A percentile compares a stretch with the other conserved stretches of the same genome.
phyloP scores from a whole-genome alignment of 2,797 vertebrate species.

The Odontamblyopus lacepedii region DNA sequence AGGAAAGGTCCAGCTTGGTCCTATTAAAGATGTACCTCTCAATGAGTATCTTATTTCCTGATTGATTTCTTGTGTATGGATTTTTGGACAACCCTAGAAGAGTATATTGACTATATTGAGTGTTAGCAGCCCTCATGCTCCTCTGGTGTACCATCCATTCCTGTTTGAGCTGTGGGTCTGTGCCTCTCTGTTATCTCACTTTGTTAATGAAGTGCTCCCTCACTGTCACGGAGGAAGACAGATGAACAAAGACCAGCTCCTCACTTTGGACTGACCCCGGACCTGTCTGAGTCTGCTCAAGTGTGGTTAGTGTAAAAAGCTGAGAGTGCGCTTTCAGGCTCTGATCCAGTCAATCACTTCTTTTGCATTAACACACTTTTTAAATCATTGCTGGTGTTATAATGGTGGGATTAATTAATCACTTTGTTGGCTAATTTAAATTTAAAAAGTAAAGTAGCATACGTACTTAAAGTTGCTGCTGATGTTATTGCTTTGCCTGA shows the following conservation, averaged over 20 bases:
- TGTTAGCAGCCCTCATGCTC: not conserved
- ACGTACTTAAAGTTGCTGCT: too few species aligned
- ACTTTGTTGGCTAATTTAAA: not conserved
- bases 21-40: too few species aligned
- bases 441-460: too few species aligned
- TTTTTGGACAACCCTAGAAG: not conserved
- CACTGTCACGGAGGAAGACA: conserved; percentile 17
- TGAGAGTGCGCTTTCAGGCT: conserved; percentile 14
- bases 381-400: conserved; percentile 2
- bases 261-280: conserved; percentile 25
- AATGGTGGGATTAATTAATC: conserved; percentile 9
- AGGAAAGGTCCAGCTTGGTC: not conserved
- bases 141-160: conserved; percentile 12
- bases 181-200: conserved; percentile 14
- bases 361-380: not conserved
- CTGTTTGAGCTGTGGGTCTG: conserved; percentile 16
- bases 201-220: conserved; percentile 25
- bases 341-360: not conserved
- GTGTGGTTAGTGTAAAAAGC: conserved; percentile 9
- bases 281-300: conserved; percentile 4
- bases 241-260: conserved; percentile 14
- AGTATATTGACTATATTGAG: not conserved
- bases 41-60: not conserved
- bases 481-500: too few species aligned
- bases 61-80: not conserved